Evolutionary conservation across 2,888 invertebrate species (phyloP).

Genomic region (Orthosia cruda): DNA sequence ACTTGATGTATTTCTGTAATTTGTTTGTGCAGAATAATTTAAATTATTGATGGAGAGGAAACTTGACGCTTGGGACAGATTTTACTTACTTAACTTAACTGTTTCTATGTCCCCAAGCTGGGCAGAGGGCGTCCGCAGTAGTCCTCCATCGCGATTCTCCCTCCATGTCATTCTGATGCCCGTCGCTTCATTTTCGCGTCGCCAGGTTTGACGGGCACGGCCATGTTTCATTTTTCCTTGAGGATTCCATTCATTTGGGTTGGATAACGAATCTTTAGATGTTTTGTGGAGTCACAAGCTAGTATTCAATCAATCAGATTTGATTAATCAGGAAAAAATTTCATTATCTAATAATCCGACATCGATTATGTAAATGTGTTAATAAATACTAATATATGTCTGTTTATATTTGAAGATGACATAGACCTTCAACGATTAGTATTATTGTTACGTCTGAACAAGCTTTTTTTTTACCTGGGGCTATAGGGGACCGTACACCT

Average conservation of each 20-base stretch:
- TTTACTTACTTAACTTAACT: too few relatives aligned
- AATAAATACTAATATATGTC: conserved; percentile 32
- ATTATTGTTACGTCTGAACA: background rate
- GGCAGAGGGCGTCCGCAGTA: too few relatives aligned
- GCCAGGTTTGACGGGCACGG: too few relatives aligned
- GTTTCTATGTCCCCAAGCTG: too few relatives aligned
- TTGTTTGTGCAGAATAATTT: background rate
- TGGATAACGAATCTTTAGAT: background rate
- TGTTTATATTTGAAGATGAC: conserved; percentile 35
- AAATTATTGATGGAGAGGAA: background rate
- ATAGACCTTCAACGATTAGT: conserved; percentile 32
- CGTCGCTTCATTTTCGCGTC: too few relatives aligned
- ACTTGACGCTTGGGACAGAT: background rate
- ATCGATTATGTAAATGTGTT: conserved; percentile 38
- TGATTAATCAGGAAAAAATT: conserved; percentile 21
- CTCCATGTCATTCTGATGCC: too few relatives aligned
- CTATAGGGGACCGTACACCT: background rate
- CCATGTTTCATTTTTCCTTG: too few relatives aligned
- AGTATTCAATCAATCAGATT: conserved; percentile 9
- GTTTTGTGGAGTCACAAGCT: background rate
- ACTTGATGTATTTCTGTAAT: background rate
- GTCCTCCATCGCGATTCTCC: too few relatives aligned
- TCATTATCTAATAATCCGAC: conserved; percentile 11
- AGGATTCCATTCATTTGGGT: too few relatives aligned
- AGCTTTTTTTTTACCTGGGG: conserved; percentile 5